Base-by-base conservation (phyloP, 2,888 invertebrate species). In the Bellardia bayeri region DNA sequence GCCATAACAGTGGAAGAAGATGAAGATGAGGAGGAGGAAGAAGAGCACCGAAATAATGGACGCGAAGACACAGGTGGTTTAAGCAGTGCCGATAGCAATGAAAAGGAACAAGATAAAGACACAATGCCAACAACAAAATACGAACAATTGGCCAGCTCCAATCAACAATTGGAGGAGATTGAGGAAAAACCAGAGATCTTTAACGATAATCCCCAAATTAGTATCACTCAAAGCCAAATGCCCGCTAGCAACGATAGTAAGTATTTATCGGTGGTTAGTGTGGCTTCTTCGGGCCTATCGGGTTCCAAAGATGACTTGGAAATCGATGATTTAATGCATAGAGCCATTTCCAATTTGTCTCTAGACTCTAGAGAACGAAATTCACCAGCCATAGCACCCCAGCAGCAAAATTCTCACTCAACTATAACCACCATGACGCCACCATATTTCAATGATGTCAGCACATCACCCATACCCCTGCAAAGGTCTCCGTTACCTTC, bases 291-390 rank as follows among this genome's bases (percentile, higher is more conserved):
- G 14, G 89, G 82, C 0, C 71, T 90, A 3, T 89, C 89, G n/a
- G 90, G 89, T 4, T 92, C 91, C 64, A 92, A 92, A 68, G 94
- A 94, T 89, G 94, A 94, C 85, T 89, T 93, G 42, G 94, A 94
- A 90, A 94, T 94, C 61, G 93, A 94, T 83, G 94, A 94, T 79
- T 91, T 93, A 0, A 94, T 94, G 94, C 93, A 94, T 80, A 91
- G 94, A 7, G 94, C 94, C 54, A 93, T 94, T 76, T 94, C 94
- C 0, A 94, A 94, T 89, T 90, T 94, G 0, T 94, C 94, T 3
- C 86, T 94, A 5, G 94, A 94, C 81, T 93, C 93, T 0, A 91
- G 94, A 2, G 94, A 94, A 61, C 93, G 93, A 75, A 91, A 92
- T 13, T 94, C 94, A 0, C 94, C 94, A 2, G 92, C 91, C 30